These are phyloP conservation scores for Zaprionus ornatus DNA, from an alignment of 1,140 invertebrate genomes.

Conservation along the genomic window DNA sequence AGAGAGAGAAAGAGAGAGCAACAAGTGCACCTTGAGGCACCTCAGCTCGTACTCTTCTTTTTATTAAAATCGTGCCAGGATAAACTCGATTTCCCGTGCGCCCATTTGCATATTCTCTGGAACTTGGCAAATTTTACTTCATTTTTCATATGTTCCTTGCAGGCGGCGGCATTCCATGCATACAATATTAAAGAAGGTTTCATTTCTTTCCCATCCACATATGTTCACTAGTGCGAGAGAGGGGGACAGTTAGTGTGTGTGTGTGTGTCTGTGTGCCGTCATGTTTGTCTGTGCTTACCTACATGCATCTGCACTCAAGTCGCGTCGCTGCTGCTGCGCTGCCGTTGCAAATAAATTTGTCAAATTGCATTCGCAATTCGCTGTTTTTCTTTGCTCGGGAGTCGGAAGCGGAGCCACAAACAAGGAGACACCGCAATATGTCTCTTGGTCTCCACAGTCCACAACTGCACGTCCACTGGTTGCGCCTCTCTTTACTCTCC, in stretches of 20 bases:
- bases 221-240: not conserved
- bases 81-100: conserved; percentile 50
- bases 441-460: conserved; percentile 13
- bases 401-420: conserved; percentile 24
- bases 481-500: not conserved
- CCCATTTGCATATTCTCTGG: conserved; percentile 44
- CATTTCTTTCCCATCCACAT: conserved; percentile 20
- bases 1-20: not conserved
- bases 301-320: conserved; percentile 9
- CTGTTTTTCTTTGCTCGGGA: conserved; percentile 43
- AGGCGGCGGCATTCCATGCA: conserved; percentile 23
- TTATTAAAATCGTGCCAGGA: conserved; percentile 74
- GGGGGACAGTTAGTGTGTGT: not conserved
- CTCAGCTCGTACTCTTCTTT: conserved; percentile 18
- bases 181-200: conserved; percentile 47
- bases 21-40: conserved; percentile 8
- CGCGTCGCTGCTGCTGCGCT: conserved; percentile 42
- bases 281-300: not conserved
- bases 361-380: conserved; percentile 68
- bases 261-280: no score
- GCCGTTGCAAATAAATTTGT: conserved; percentile 74
- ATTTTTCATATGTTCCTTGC: conserved; percentile 38
- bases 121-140: conserved; percentile 52
- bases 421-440: conserved; percentile 45
- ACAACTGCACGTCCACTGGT: conserved; percentile 21